These are phyloP conservation scores for Sternotherus odoratus DNA, from an alignment of 2,797 vertebrate species.

Conservation along the genomic window DNA sequence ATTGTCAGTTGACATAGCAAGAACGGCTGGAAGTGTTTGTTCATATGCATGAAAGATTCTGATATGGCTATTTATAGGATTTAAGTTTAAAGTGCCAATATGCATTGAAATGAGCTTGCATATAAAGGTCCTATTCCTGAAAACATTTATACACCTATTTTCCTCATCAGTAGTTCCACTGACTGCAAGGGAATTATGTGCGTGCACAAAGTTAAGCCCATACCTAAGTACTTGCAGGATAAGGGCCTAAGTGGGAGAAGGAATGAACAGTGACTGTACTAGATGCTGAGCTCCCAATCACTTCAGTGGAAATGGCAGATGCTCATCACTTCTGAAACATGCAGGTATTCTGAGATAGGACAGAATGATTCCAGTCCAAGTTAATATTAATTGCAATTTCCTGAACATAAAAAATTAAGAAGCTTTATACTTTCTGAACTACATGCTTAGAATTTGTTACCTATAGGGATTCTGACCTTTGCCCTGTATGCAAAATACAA, in stretches of 20 bases:
- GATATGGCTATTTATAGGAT: not conserved
- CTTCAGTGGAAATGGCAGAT: not conserved
- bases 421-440: conserved; percentile 45
- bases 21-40: not conserved
- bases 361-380: not conserved
- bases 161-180: not conserved
- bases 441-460: conserved; percentile 25
- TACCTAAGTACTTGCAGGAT: conserved; percentile 1
- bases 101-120: not conserved
- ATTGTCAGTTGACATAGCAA: conserved; percentile 20
- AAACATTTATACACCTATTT: conserved; percentile 11
- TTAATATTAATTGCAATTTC: not conserved
- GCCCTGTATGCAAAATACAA: conserved; percentile 18
- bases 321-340: conserved; percentile 22
- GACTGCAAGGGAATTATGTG: not conserved
- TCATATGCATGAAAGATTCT: not conserved
- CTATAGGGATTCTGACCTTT: conserved; percentile 12
- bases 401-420: conserved; percentile 18
- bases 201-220: not conserved
- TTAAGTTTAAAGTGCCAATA: not conserved
- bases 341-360: not conserved
- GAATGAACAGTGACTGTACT: conserved; percentile 38
- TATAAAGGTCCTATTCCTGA: not conserved
- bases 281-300: conserved; percentile 39
- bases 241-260: conserved; percentile 31